Evolutionary conservation across 2,797 vertebrate genomes (phyloP).

Genomic region (Corythornis leucogaster): DNA sequence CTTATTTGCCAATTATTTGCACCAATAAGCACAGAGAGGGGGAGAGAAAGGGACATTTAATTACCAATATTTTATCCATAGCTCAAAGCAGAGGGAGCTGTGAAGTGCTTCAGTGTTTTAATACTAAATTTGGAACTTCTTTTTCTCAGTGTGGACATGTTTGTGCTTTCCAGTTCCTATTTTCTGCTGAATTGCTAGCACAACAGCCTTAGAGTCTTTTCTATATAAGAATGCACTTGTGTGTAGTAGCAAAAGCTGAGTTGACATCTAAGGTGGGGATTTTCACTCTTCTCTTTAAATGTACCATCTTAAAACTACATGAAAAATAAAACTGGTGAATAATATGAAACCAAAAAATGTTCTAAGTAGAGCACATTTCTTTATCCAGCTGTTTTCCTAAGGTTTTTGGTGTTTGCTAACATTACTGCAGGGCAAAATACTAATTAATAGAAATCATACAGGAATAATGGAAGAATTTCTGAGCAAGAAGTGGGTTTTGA

Average conservation of each 20-base stretch:
- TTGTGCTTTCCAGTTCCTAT: background rate
- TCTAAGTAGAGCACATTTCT: background rate
- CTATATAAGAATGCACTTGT: background rate
- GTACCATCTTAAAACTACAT: background rate
- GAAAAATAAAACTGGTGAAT: background rate
- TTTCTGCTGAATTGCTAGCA: background rate
- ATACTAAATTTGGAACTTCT: background rate
- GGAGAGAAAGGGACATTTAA: background rate
- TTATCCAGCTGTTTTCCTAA: background rate
- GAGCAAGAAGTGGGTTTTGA: background rate
- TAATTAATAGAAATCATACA: background rate
- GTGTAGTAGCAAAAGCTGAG: background rate
- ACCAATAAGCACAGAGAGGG: background rate
- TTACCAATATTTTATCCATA: background rate
- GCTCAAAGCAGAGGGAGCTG: background rate
- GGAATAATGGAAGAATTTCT: background rate
- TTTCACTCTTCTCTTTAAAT: background rate
- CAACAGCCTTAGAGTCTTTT: background rate
- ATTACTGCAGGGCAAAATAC: too few relatives aligned
- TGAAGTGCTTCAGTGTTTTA: background rate
- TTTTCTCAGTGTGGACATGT: background rate
- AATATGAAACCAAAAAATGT: background rate
- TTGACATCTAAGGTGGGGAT: background rate
- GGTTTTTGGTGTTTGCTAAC: background rate
- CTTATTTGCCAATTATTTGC: background rate